These are phyloP conservation scores for Anastatus disparis DNA, from an alignment of 1,140 invertebrate species.

Conservation along the genomic window DNA sequence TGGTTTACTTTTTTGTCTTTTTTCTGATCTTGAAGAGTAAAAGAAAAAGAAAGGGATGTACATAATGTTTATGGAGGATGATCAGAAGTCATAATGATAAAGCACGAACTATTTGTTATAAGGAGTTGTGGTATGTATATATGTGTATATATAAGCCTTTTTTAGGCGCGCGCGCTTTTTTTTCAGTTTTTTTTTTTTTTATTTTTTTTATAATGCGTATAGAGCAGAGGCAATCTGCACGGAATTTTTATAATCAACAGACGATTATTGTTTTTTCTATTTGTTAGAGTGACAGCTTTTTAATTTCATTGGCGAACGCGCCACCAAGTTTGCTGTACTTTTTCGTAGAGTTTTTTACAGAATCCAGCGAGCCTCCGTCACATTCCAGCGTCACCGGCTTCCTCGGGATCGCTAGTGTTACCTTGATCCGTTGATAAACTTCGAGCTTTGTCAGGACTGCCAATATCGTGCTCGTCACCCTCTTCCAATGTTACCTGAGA, in stretches of 20 bases:
- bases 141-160: too few relatives aligned
- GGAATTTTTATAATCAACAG: too few relatives aligned
- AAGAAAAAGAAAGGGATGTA: not conserved
- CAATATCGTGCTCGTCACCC: constrained; percentile 71
- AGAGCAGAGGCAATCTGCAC: too few relatives aligned
- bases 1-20: not conserved
- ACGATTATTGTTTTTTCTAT: too few relatives aligned
- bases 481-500: constrained; percentile 86
- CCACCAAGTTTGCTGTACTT: constrained; percentile 82
- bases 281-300: too few relatives aligned
- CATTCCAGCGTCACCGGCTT: constrained; percentile 75
- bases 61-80: not conserved
- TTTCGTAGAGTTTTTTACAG: constrained; percentile 85
- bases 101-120: not conserved
- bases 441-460: constrained; percentile 53
- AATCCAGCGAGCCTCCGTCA: constrained; percentile 88
- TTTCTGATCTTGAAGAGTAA: not conserved
- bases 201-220: too few relatives aligned
- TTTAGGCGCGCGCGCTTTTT: too few relatives aligned
- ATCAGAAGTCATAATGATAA: not conserved
- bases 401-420: constrained; percentile 57
- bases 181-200: too few relatives aligned
- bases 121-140: not conserved
- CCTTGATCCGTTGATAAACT: constrained; percentile 71
- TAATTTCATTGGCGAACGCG: constrained; percentile 75